phyloP scores from a whole-genome alignment of 2,113 vertebrate genomes.

The Thalassoma bifasciatum region DNA sequence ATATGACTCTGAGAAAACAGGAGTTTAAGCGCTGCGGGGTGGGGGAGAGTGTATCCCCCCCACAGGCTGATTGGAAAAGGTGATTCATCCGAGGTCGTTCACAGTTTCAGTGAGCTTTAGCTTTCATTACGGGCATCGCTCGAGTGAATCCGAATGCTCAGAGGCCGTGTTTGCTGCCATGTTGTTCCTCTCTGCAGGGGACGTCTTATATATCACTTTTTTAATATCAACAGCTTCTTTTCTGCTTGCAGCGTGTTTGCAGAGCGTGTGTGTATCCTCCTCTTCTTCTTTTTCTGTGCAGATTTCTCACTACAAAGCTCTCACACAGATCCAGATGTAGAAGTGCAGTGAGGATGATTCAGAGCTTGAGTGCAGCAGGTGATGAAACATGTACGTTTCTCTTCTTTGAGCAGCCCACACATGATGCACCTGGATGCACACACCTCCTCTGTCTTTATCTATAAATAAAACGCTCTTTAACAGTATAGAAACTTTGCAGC shows the following conservation, averaged over 20 bases:
- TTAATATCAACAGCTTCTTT: not conserved
- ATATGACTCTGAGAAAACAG: constrained; percentile 16
- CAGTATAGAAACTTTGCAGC: too few relatives aligned
- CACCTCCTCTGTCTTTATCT: not conserved
- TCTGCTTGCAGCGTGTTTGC: not conserved
- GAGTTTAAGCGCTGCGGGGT: constrained; percentile 16
- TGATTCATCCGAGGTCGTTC: constrained; percentile 42
- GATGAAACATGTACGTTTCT: not conserved
- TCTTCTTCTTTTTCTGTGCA: not conserved
- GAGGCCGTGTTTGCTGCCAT: not conserved
- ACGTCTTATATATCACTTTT: too few relatives aligned
- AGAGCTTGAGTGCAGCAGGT: not conserved
- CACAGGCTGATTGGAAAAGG: constrained; percentile 26
- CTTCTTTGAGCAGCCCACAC: not conserved
- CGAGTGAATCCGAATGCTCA: constrained; percentile 21
- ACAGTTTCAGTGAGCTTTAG: constrained; percentile 42
- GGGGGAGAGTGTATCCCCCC: constrained; percentile 4
- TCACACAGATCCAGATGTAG: not conserved
- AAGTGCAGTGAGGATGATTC: constrained; percentile 8
- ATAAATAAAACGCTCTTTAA: too few relatives aligned
- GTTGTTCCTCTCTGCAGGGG: not conserved
- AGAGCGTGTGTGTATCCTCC: not conserved
- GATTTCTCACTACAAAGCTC: not conserved
- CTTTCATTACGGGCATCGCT: constrained; percentile 23
- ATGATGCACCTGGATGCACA: not conserved